Evolutionary conservation across 2,797 vertebrate species (phyloP), one percentile per base, ranked within the genome.

Genomic region (Moxostoma hubbsi): DNA sequence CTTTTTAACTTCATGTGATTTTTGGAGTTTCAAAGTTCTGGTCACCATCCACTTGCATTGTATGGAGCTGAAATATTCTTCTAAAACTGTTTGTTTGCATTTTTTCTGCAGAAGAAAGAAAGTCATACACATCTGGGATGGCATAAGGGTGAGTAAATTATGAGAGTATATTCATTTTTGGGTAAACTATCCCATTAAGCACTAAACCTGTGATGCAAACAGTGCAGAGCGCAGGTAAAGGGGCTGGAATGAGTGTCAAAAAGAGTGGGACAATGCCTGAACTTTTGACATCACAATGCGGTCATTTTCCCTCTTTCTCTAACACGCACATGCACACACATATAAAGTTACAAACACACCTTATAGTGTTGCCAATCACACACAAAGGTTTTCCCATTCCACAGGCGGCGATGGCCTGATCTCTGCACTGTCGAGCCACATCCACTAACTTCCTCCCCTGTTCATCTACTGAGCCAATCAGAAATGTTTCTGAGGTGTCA

Each of bases 341-440:
- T 5, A 36, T 5, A 36, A 4, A 36, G 36, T 36, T 16, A 58
- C 43, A 64, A 50, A 65, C 73, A 66, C 45, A 79, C 98, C 97
- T 98, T 91, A 99, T 97, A 85, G 96, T 99, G 93, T 98, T 99
- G 93, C 97, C 98, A 93, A 99, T 99, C 88, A 97, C 92, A 90
- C 96, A 96, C 85, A 99, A 95, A 77, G 93, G 94, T 88, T 90
- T 94, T 78, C 97, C 97, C 0, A 95, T 96, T 91, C 89, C 93
- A 92, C 98, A 99, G 70, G 90, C 94, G 79, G 94, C 93, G 82
- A 99, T 96, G 83, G 97, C 98, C 89, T 96, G 94, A 86, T 99
- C 97, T 93, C 98, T 92, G 84, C 97, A 98, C 87, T 91, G 93
- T 87, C 92, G 94, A 81, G 97, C 96, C 50, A 95, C 94, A 88